Conservation (phyloP, 2,797 vertebrate genomes). For the Gambelia wislizenii region DNA sequence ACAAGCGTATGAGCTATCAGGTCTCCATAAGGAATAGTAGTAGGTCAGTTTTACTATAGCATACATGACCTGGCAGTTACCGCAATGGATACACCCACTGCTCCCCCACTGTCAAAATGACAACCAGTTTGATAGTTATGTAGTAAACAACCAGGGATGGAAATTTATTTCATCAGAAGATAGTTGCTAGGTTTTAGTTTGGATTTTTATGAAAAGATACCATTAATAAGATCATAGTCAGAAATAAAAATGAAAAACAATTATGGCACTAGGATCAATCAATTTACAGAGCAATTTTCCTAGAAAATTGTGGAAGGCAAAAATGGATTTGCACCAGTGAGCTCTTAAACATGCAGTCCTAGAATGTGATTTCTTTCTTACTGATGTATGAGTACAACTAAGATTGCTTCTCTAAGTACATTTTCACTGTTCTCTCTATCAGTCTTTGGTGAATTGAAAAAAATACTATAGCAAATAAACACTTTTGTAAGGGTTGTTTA, state of each 20-base stretch:
- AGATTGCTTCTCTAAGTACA: not conserved
- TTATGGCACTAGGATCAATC: slow-evolving; percentile 30
- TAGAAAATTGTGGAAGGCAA: not conserved
- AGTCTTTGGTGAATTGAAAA: not conserved
- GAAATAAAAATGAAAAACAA: slow-evolving; percentile 41
- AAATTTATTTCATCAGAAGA: slow-evolving; percentile 43
- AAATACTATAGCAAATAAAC: not conserved
- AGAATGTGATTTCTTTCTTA: slow-evolving; percentile 15
- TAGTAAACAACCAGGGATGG: slow-evolving; percentile 7
- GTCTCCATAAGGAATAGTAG: not conserved
- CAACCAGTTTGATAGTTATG: not conserved
- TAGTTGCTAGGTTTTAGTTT: not conserved
- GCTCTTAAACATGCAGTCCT: slow-evolving; percentile 18
- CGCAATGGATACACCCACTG: not conserved
- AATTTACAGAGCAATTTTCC: slow-evolving; percentile 14
- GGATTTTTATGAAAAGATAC: slow-evolving; percentile 47
- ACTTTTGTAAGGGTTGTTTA: not conserved
- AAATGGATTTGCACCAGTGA: not conserved
- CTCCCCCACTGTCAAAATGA: not conserved
- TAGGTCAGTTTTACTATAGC: not conserved
- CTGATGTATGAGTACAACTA: not conserved
- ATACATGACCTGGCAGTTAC: no score
- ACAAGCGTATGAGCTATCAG: not conserved
- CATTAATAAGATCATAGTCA: not conserved
- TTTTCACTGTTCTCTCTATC: not conserved